Evolutionary conservation across 2,113 vertebrate species (phyloP).

Genomic region (Podiceps cristatus): DNA sequence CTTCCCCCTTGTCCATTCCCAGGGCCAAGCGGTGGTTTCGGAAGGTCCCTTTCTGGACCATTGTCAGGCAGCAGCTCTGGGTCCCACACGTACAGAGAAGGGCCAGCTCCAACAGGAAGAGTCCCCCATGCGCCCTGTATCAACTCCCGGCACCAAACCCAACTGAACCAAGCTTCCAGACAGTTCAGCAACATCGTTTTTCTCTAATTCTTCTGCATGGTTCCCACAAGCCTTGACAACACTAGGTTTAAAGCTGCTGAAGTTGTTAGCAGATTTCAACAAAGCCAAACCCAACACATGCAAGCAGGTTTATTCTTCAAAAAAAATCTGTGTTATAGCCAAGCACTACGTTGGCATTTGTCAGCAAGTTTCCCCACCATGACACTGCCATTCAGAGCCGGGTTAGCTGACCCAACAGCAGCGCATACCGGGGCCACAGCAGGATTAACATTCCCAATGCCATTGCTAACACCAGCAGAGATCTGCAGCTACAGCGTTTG

Average conservation of each 20-base stretch:
- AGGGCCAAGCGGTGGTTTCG: rapidly evolving
- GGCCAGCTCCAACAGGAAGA: neutral
- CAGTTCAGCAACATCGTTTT: neutral
- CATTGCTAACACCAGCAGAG: slow-evolving; percentile 15
- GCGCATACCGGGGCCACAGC: neutral
- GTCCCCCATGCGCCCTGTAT: neutral
- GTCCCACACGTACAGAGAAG: rapidly evolving
- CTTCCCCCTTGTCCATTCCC: neutral
- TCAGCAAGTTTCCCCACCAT: slow-evolving; percentile 42
- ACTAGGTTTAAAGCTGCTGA: neutral
- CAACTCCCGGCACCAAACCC: neutral
- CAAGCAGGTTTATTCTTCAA: slow-evolving; percentile 22
- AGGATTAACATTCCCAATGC: slow-evolving; percentile 55
- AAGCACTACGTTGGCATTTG: neutral
- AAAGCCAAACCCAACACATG: neutral
- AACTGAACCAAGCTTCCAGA: neutral
- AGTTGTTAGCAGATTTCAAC: slow-evolving; percentile 10
- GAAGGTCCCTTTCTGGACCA: neutral
- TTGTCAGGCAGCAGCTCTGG: neutral
- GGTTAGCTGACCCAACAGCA: slow-evolving; percentile 9
- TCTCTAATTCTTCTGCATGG: neutral
- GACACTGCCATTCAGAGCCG: neutral
- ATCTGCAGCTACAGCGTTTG: neutral
- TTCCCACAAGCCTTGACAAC: neutral
- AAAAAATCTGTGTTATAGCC: neutral